Percentiles rank a stretch among this genome's conserved stretches.
These are phyloP conservation scores for Aleiodes alternator DNA, from an alignment of 2,888 invertebrate species.

Conservation along the genomic window DNA sequence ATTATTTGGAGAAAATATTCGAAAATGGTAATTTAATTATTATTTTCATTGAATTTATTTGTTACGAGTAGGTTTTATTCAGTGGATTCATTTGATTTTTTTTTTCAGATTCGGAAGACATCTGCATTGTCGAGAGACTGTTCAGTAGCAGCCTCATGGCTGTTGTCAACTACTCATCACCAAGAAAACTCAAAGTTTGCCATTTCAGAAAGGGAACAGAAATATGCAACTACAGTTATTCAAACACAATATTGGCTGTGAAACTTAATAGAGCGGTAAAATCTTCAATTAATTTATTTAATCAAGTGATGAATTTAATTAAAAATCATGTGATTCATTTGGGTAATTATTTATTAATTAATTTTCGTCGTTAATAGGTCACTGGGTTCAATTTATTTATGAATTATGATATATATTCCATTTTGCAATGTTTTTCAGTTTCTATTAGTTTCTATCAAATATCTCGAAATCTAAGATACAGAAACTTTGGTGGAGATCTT, in stretches of 20 bases:
- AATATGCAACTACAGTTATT: slow-evolving; percentile 97
- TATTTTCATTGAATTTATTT: neutral
- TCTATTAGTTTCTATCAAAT: too few relatives aligned
- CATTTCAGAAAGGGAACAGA: slow-evolving; percentile 98
- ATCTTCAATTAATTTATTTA: slow-evolving; percentile 52
- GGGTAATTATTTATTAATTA: too few relatives aligned
- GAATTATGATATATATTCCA: too few relatives aligned
- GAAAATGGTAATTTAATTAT: slow-evolving; percentile 80
- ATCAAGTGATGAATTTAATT: too few relatives aligned
- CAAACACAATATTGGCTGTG: slow-evolving; percentile 96
- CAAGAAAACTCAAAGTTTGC: slow-evolving; percentile 94
- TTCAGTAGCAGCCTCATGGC: slow-evolving; percentile 98
- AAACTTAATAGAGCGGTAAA: slow-evolving; percentile 94
- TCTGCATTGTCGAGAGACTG: slow-evolving; percentile 94
- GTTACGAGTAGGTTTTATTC: neutral
- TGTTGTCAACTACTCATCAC: slow-evolving; percentile 93
- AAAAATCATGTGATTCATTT: too few relatives aligned
- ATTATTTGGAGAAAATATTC: slow-evolving; percentile 92
- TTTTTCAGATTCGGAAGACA: slow-evolving; percentile 83
- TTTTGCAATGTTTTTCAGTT: too few relatives aligned
- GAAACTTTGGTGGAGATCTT: too few relatives aligned
- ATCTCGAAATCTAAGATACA: too few relatives aligned
- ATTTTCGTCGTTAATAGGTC: too few relatives aligned
- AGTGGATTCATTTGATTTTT: neutral
- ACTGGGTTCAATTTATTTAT: too few relatives aligned